phyloP scores from a whole-genome alignment of 2,888 invertebrate genomes.

The Drosophila mimetica region DNA sequence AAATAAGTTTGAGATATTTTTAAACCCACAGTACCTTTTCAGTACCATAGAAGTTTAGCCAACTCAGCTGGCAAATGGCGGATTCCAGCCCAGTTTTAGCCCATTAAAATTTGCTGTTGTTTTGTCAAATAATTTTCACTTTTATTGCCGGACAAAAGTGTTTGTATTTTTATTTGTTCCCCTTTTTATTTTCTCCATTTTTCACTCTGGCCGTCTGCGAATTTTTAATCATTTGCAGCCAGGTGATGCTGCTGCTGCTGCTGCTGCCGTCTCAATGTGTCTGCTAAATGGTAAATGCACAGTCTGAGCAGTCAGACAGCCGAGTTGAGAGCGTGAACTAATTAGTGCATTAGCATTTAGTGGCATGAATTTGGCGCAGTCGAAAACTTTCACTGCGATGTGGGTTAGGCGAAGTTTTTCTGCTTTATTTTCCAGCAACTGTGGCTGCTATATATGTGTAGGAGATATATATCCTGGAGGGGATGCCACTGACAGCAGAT shows the following conservation, averaged over 20 bases:
- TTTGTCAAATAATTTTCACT: conserved; percentile 60
- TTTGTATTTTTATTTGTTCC: conserved; percentile 3
- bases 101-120: conserved; percentile 25
- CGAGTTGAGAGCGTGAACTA: conserved; percentile 58
- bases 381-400: conserved; percentile 56
- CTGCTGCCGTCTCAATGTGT: conserved; percentile 31
- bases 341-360: conserved; percentile 68
- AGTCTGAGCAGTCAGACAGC: conserved; percentile 40
- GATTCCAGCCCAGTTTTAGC: too few species aligned
- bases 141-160: conserved; percentile 56
- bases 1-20: too few species aligned
- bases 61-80: conserved; percentile 18
- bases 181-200: conserved; percentile 29
- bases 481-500: conserved; percentile 10
- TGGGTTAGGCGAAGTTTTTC: conserved; percentile 52
- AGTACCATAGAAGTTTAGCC: neutral
- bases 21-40: neutral
- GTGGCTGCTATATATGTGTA: neutral
- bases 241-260: conserved; percentile 8
- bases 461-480: neutral
- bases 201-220: conserved; percentile 59
- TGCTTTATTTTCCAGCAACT: conserved; percentile 1
- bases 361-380: conserved; percentile 30
- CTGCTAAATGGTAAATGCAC: conserved; percentile 22
- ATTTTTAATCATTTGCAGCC: conserved; percentile 64